These are phyloP conservation scores for Loxodonta africana DNA, from an alignment of 2,113 vertebrate genomes.

Conservation along the genomic window DNA sequence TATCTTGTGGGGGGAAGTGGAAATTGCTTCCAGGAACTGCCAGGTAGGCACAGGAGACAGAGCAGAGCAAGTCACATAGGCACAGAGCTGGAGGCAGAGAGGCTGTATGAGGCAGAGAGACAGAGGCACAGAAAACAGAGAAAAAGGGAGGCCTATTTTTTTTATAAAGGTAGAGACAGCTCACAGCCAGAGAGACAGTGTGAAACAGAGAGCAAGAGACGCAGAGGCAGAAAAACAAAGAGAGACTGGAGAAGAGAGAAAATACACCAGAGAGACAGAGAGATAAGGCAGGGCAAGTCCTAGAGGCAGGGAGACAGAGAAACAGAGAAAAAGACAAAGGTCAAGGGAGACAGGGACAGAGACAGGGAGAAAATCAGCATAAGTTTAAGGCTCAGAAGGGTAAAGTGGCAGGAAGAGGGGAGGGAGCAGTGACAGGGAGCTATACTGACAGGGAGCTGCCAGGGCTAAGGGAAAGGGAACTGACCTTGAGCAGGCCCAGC, in stretches of 20 bases:
- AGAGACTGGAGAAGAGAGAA: background rate
- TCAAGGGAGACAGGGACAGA: background rate
- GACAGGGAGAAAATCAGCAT: background rate
- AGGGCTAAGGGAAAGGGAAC: background rate
- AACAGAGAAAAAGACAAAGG: background rate
- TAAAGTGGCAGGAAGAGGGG: background rate
- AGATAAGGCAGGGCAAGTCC: background rate
- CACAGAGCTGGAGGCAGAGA: background rate
- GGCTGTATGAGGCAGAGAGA: background rate
- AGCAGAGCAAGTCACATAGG: background rate
- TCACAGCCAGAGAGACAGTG: background rate
- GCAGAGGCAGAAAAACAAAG: background rate
- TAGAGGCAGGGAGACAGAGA: slow-evolving; percentile 1
- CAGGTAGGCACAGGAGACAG: background rate
- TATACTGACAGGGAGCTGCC: too few relatives aligned
- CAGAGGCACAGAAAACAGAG: background rate
- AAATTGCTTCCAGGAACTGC: background rate
- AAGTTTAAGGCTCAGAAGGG: background rate
- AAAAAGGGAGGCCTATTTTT: background rate
- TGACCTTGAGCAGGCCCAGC: background rate
- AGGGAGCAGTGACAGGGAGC: too few relatives aligned
- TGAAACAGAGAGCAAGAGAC: background rate
- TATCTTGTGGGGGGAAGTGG: background rate
- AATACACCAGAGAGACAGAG: background rate
- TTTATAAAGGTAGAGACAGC: background rate